phyloP scores from a whole-genome alignment of 2,888 invertebrate genomes.

The Andrena fulva region DNA sequence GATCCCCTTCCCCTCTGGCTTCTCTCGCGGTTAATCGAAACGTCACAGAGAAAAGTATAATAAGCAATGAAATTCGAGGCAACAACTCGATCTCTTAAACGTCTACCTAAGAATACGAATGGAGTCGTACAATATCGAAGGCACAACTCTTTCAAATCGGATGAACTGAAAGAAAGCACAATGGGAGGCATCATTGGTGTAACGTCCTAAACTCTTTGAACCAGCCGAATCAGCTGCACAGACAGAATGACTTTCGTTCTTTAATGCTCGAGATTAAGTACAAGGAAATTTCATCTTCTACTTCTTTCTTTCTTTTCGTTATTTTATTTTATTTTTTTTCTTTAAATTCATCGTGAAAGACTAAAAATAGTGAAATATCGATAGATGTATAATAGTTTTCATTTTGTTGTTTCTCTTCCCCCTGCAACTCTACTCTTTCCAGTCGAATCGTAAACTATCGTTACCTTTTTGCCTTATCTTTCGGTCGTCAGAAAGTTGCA shows the following conservation, averaged over 20 bases:
- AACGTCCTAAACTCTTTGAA: slow-evolving; percentile 51
- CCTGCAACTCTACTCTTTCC: slow-evolving; percentile 37
- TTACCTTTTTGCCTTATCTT: slow-evolving; percentile 44
- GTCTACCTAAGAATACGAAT: slow-evolving; percentile 68
- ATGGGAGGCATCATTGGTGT: slow-evolving; percentile 70
- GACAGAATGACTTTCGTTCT: slow-evolving; percentile 56
- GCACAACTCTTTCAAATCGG: slow-evolving; percentile 72
- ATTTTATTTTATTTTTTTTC: slow-evolving; percentile 8
- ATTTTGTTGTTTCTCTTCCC: slow-evolving; percentile 22
- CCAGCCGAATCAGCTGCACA: slow-evolving; percentile 40
- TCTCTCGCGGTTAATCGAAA: slow-evolving; percentile 39
- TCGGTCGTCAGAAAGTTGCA: slow-evolving; percentile 68
- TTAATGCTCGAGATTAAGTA: slow-evolving; percentile 68
- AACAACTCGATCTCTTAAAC: slow-evolving; percentile 68
- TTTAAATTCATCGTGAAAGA: slow-evolving; percentile 44
- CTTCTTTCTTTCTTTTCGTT: slow-evolving; percentile 17
- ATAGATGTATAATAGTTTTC: slow-evolving; percentile 30
- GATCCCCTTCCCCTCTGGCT: slow-evolving; percentile 2
- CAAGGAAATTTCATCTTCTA: slow-evolving; percentile 58
- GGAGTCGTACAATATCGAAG: slow-evolving; percentile 73
- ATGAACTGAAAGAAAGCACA: slow-evolving; percentile 73
- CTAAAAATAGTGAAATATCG: slow-evolving; percentile 55
- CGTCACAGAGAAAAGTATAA: slow-evolving; percentile 63
- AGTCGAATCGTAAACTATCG: slow-evolving; percentile 34
- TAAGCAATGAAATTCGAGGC: slow-evolving; percentile 63